These are phyloP conservation scores for Eudasyphora cyanicolor DNA, from an alignment of 2,888 invertebrate genomes.

Conservation along the genomic window DNA sequence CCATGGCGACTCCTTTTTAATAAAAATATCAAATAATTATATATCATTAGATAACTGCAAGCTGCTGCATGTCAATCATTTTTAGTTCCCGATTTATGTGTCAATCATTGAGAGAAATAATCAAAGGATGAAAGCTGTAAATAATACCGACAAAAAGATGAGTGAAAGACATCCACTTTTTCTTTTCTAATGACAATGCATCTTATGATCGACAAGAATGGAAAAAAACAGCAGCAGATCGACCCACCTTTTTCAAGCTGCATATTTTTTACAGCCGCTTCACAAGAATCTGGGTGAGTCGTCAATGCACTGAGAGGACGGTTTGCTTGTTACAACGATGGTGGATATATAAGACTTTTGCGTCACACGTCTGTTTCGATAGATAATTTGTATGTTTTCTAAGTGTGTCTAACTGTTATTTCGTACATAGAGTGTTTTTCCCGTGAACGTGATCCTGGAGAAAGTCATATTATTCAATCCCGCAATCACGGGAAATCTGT, in stretches of 20 bases:
- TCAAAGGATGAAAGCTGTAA: slow-evolving; percentile 15
- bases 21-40: slow-evolving; percentile 59
- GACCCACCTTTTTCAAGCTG: slow-evolving; percentile 31
- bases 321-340: no score
- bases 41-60: slow-evolving; percentile 59
- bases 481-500: no score
- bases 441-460: no score
- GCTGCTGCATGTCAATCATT: slow-evolving; percentile 61
- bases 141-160: slow-evolving; percentile 32
- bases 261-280: background rate
- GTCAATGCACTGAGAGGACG: no score
- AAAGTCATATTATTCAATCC: no score
- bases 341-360: no score
- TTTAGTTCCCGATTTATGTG: slow-evolving; percentile 43
- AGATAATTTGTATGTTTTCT: no score
- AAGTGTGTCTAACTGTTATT: no score
- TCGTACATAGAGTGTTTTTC: no score
- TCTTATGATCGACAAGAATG: slow-evolving; percentile 31
- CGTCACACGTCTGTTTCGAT: no score
- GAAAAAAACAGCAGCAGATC: background rate
- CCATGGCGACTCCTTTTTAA: background rate
- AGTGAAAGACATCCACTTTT: background rate
- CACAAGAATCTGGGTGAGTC: background rate
- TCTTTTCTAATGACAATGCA: slow-evolving; percentile 53
- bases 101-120: slow-evolving; percentile 48